phyloP scores from a whole-genome alignment of 2,797 vertebrate species.

The Macropodus opercularis region DNA sequence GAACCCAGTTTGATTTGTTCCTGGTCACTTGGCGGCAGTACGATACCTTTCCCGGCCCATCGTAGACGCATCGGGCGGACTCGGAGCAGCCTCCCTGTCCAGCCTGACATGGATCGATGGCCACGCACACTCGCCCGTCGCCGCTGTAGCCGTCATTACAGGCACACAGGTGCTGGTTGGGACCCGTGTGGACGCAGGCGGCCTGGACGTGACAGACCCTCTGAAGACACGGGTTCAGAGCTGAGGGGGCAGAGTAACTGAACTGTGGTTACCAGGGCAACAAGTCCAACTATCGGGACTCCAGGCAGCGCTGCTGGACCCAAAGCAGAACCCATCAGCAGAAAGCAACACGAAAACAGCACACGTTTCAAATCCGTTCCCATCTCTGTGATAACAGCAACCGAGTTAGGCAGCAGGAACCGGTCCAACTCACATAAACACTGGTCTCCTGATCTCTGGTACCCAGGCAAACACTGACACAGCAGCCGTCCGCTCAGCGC shows the following conservation, averaged over 20 bases:
- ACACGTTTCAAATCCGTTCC: too few relatives aligned
- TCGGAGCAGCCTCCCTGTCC: conserved; percentile 80
- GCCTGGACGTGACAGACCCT: conserved; percentile 82
- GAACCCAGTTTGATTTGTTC: background rate
- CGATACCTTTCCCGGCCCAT: conserved; percentile 90
- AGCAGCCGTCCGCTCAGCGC: conserved; percentile 71
- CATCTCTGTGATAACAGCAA: too few relatives aligned
- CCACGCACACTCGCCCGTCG: conserved; percentile 87
- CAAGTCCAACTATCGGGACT: too few relatives aligned
- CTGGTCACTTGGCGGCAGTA: too few relatives aligned
- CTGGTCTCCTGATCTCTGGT: conserved; percentile 63
- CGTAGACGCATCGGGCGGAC: conserved; percentile 85
- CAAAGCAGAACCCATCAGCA: too few relatives aligned
- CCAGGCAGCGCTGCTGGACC: too few relatives aligned
- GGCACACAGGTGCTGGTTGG: conserved; percentile 83
- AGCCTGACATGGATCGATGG: conserved; percentile 87
- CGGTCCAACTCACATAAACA: conserved; percentile 86
- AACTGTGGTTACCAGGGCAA: too few relatives aligned
- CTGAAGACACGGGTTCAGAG: conserved; percentile 88
- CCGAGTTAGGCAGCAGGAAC: too few relatives aligned
- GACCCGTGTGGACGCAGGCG: conserved; percentile 84
- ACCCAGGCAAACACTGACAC: conserved; percentile 86
- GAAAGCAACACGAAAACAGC: too few relatives aligned
- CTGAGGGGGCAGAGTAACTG: conserved; percentile 79
- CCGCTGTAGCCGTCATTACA: conserved; percentile 86